phyloP scores from a whole-genome alignment of 2,113 vertebrate genomes.

The Scomber japonicus region DNA sequence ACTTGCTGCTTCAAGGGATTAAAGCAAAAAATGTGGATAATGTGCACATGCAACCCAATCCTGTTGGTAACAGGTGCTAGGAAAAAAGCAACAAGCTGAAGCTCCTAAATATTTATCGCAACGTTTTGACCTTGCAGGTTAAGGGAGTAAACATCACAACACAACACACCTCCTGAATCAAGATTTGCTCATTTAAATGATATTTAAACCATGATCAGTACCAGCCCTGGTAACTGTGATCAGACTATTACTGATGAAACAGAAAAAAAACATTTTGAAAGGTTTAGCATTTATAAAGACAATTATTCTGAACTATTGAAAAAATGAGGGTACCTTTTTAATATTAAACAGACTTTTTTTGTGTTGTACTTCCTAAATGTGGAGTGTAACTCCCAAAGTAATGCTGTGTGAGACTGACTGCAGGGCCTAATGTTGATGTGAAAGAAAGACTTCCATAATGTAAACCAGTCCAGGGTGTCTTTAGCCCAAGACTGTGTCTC shows the following conservation, averaged over 20 bases:
- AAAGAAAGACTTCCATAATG: conserved; percentile 11
- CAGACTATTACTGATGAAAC: background rate
- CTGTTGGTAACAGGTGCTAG: background rate
- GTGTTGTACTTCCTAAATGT: background rate
- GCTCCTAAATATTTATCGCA: too few relatives aligned
- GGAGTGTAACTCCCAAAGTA: background rate
- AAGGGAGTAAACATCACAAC: too few relatives aligned
- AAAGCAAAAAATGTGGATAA: too few relatives aligned
- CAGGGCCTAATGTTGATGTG: background rate
- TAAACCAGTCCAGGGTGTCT: conserved; percentile 1
- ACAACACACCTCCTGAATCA: too few relatives aligned
- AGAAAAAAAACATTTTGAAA: too few relatives aligned
- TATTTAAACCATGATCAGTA: background rate
- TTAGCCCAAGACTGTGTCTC: conserved; percentile 4
- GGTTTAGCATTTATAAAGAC: too few relatives aligned
- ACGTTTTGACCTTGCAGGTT: too few relatives aligned
- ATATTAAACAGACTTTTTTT: too few relatives aligned
- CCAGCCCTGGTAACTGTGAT: background rate
- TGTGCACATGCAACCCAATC: background rate
- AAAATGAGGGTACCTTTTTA: too few relatives aligned
- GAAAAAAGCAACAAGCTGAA: too few relatives aligned
- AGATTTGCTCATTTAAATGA: background rate
- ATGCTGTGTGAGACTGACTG: background rate
- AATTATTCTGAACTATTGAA: too few relatives aligned
- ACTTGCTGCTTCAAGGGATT: background rate